Base-by-base conservation (phyloP, 2,797 vertebrate genomes). In the Phrynocephalus vlangalii region DNA sequence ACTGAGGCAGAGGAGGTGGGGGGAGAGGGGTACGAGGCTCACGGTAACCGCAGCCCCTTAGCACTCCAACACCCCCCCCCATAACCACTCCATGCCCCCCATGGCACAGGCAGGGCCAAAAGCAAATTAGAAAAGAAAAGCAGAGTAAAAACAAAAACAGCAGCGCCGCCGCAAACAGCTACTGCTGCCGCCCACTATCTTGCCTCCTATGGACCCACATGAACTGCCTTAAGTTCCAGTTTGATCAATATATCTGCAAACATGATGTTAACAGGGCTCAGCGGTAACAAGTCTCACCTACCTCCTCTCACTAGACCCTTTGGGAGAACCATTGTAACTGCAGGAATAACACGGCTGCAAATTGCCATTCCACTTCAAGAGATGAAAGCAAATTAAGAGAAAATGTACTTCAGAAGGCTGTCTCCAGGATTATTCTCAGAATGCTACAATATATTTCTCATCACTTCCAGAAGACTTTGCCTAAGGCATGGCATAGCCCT, bases 321-420 rank as follows among this genome's bases (percentile, higher is more conserved):
- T 63, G 60, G 18, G 60, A 63, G 18, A 52, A 38, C 63, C 26
- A 24, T 63, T 60, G 70, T 26, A 13, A 50, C 71, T 84, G 22
- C 83, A 66, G 15, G 38, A 11, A 68, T 22, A 67, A 2, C 28
- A 28, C n/a, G 28, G 63, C 75, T 78, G 75, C 20, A 78, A 22
- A 63, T 85, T 28, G 28, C 60, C 66, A 5, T 67, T 73, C 4
- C 44, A 8, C 67, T 66, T 28, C n/a, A 50, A 67, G 60, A 22
- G 83, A 85, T n/a, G 60, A 77, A 85, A 67, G 60, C 24, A 20
- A 71, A 68, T 50, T 81, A 81, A 82, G 60, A 48, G 30, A 15
- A 50, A 2, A 18, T 76, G 60, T 71, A 67, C 72, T 76, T 83
- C 63, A 87, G 30, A 60, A 60, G 30, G 18, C 30, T 9, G 6